Evolutionary conservation across 2,888 invertebrate species (phyloP).

Genomic region (Drosophila subquinaria): DNA sequence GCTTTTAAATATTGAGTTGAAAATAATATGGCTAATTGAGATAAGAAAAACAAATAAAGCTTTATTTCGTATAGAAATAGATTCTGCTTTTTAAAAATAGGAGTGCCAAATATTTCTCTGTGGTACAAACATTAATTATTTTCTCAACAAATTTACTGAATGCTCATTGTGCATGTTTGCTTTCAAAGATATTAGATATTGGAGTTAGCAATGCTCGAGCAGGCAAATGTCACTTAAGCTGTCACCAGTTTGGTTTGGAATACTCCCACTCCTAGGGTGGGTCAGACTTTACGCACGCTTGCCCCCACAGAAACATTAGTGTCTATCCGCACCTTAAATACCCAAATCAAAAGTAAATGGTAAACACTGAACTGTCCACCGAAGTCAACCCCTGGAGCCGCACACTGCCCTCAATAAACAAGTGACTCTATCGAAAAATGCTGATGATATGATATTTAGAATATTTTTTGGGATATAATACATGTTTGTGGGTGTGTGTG

Average conservation of each 20-base stretch:
- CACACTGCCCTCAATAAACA: slow-evolving; percentile 38
- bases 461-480: slow-evolving; percentile 51
- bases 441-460: slow-evolving; percentile 80
- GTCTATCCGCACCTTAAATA: slow-evolving; percentile 78
- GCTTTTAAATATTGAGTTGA: not conserved
- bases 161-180: not conserved
- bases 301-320: slow-evolving; percentile 47
- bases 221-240: slow-evolving; percentile 78
- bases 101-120: not conserved
- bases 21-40: too few relatives aligned
- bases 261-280: slow-evolving; percentile 15
- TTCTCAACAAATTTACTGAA: not conserved
- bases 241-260: slow-evolving; percentile 64
- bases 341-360: slow-evolving; percentile 82
- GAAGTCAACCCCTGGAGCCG: slow-evolving; percentile 50
- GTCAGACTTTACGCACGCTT: slow-evolving; percentile 54
- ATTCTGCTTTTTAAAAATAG: too few relatives aligned
- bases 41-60: not conserved
- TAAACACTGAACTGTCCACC: slow-evolving; percentile 73
- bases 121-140: not conserved
- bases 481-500: slow-evolving; percentile 25
- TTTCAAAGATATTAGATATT: slow-evolving; percentile 44
- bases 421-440: slow-evolving; percentile 75
- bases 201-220: slow-evolving; percentile 56
- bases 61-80: too few relatives aligned